phyloP scores from a whole-genome alignment of 2,888 invertebrate species.

The Heteropelma amictum region DNA sequence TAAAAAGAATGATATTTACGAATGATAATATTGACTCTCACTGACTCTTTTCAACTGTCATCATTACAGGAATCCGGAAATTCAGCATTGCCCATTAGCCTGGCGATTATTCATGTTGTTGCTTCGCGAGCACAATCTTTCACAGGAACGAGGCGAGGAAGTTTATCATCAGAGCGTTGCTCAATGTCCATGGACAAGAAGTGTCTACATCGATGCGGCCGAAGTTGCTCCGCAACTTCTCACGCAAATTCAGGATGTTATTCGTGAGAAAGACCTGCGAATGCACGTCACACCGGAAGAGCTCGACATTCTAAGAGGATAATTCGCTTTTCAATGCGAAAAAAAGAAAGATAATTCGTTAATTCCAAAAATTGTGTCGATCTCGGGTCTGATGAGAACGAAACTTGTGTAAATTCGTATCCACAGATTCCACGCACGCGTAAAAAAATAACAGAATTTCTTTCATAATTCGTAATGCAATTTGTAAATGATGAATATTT shows the following conservation, averaged over 20 bases:
- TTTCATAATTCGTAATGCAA: too few relatives aligned
- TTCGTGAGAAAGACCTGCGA: slow-evolving; percentile 87
- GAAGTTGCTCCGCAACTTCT: slow-evolving; percentile 80
- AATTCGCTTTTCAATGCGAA: too few relatives aligned
- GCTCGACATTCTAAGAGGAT: slow-evolving; percentile 82
- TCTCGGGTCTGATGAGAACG: too few relatives aligned
- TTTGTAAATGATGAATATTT: too few relatives aligned
- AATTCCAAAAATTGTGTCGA: too few relatives aligned
- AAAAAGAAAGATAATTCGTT: too few relatives aligned
- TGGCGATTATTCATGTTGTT: slow-evolving; percentile 84
- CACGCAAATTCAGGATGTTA: slow-evolving; percentile 85
- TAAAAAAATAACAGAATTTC: too few relatives aligned
- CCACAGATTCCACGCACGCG: too few relatives aligned
- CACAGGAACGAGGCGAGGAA: slow-evolving; percentile 73
- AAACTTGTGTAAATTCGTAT: too few relatives aligned
- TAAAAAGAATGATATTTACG: background rate
- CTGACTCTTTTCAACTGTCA: background rate
- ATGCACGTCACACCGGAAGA: slow-evolving; percentile 88
- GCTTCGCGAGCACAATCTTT: slow-evolving; percentile 77
- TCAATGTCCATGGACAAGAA: slow-evolving; percentile 74
- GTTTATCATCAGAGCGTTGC: slow-evolving; percentile 72
- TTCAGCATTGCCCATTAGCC: slow-evolving; percentile 80
- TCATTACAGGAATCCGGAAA: slow-evolving; percentile 66
- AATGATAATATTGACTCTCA: too few relatives aligned
- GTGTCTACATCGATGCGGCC: slow-evolving; percentile 83